Percentiles rank a stretch among this genome's conserved stretches.
Conservation (phyloP, 2,888 invertebrate genomes). For the Cotesia congregata region DNA sequence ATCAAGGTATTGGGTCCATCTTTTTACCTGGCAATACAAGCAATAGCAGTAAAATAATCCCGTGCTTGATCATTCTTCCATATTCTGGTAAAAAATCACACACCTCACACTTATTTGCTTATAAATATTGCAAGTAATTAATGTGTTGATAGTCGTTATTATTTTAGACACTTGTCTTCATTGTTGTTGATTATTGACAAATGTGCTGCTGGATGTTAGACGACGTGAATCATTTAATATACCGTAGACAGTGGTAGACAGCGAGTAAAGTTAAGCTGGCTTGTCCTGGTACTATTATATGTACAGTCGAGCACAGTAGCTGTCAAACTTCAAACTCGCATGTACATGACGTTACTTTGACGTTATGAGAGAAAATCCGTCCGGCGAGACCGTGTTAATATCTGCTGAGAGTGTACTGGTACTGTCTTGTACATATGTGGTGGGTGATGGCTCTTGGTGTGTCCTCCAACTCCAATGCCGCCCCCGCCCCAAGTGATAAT, state of each 20-base stretch:
- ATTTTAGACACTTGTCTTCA: neutral
- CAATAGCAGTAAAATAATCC: constrained; percentile 64
- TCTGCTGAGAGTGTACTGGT: neutral
- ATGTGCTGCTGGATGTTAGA: neutral
- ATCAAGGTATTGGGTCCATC: constrained; percentile 23
- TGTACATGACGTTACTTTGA: constrained; percentile 8
- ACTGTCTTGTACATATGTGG: too few relatives aligned
- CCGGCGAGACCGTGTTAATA: neutral
- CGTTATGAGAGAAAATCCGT: neutral
- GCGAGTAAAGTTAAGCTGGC: neutral
- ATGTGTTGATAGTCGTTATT: neutral
- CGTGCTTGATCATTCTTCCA: constrained; percentile 66
- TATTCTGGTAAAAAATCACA: constrained; percentile 54
- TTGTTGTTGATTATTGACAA: neutral
- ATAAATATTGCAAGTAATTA: neutral
- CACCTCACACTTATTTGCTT: neutral
- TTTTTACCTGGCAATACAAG: constrained; percentile 64
- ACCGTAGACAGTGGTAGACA: neutral
- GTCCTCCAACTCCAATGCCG: neutral
- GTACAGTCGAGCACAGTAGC: neutral
- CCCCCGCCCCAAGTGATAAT: neutral
- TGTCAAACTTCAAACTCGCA: constrained; percentile 22
- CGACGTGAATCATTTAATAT: neutral
- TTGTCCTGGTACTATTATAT: neutral
- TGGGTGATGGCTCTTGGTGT: neutral